Percentiles rank a stretch among this genome's conserved stretches.
Evolutionary conservation across 2,113 vertebrate species (phyloP).

Genomic region (Amblyornis subalaris): DNA sequence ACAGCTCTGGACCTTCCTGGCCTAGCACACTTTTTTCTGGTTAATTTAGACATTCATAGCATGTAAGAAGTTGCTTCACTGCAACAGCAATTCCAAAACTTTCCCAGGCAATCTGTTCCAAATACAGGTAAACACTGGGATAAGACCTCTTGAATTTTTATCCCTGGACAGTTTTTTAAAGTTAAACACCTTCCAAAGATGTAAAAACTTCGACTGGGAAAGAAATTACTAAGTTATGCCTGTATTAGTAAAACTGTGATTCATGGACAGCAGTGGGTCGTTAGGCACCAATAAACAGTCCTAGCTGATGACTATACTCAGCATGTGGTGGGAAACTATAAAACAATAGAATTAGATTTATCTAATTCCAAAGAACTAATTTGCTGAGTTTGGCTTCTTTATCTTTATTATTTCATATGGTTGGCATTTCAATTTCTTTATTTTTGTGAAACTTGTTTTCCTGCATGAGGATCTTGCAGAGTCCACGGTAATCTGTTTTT

Average conservation of each 20-base stretch:
- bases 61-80: neutral
- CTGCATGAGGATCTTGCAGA: neutral
- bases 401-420: conserved; percentile 3
- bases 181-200: neutral
- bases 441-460: conserved; percentile 33
- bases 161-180: neutral
- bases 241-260: neutral
- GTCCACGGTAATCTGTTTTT: conserved; percentile 20
- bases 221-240: neutral
- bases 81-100: neutral
- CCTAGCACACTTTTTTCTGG: neutral
- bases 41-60: neutral
- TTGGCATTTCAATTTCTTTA: neutral
- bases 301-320: neutral
- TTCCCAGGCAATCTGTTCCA: neutral
- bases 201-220: neutral
- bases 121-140: neutral
- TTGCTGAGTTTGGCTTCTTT: neutral
- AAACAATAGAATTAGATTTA: conserved; percentile 19
- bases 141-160: neutral
- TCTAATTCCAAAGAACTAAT: conserved; percentile 3
- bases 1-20: neutral
- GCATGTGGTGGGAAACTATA: neutral
- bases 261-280: neutral
- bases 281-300: neutral